Conservation (phyloP, 23 tunicate genomes). For the Trididemnum miniatum region DNA sequence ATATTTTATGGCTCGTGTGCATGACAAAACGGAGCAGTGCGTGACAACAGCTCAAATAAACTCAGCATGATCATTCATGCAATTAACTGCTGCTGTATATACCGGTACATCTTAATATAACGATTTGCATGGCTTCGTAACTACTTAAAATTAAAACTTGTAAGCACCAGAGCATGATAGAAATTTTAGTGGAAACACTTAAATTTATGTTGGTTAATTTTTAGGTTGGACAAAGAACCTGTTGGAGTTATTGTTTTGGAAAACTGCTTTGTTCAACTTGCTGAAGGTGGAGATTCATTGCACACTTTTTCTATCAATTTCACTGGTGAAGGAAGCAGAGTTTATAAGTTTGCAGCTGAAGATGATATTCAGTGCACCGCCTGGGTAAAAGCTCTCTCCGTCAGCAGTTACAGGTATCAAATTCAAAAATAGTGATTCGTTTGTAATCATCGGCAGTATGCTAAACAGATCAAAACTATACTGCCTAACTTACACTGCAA, state of each 20-base stretch:
- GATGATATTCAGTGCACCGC: slow-evolving; percentile 53
- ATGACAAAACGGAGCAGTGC: no score
- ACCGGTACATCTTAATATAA: no score
- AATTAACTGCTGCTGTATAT: no score
- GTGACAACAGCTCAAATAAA: no score
- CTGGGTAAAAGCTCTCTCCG: slow-evolving; percentile 65
- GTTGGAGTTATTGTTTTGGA: slow-evolving; percentile 73
- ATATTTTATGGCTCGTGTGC: no score
- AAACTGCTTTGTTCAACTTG: slow-evolving; percentile 63
- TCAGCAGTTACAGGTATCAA: slow-evolving; percentile 56
- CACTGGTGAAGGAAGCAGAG: slow-evolving; percentile 48
- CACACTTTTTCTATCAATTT: slow-evolving; percentile 73
- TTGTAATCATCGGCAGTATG: no score
- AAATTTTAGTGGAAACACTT: neutral
- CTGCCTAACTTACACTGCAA: no score
- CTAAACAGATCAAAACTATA: no score
- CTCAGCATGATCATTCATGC: no score
- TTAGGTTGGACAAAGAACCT: slow-evolving; percentile 62
- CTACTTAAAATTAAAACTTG: neutral
- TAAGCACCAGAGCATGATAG: neutral
- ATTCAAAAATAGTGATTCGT: no score
- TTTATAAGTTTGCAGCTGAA: slow-evolving; percentile 67
- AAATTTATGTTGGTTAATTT: no score
- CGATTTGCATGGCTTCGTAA: no score
- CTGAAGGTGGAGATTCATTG: slow-evolving; percentile 79